Evolutionary conservation across 2,113 vertebrate species (phyloP).

Genomic region (Brachyhypopomus gauderio): DNA sequence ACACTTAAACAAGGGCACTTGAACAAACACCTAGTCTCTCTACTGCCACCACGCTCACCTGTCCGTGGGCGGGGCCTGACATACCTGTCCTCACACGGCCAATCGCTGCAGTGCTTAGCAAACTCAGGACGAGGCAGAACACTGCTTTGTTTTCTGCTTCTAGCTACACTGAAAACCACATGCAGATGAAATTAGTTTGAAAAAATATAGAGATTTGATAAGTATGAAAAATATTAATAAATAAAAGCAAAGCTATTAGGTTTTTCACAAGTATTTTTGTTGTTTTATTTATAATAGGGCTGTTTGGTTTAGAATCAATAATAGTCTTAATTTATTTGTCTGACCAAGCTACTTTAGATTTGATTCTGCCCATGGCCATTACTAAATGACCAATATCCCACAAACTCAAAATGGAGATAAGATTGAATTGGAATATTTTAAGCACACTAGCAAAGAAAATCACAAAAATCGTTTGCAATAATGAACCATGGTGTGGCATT

Average conservation of each 20-base stretch:
- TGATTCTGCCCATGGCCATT: too few species aligned
- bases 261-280: too few species aligned
- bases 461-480: neutral
- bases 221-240: too few species aligned
- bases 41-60: neutral
- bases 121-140: neutral
- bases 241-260: too few species aligned
- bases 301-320: neutral
- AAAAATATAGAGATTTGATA: neutral
- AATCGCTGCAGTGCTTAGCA: neutral
- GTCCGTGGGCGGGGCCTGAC: neutral
- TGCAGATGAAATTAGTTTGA: neutral
- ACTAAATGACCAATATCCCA: too few species aligned
- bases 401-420: too few species aligned
- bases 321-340: too few species aligned
- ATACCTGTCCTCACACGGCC: neutral
- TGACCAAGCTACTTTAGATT: too few species aligned
- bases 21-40: neutral
- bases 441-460: too few species aligned
- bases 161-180: neutral
- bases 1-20: too few species aligned
- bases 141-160: neutral
- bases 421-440: too few species aligned
- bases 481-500: neutral
- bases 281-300: neutral